Evolutionary conservation across 2,797 vertebrate species (phyloP), one percentile per base, ranked within the genome.

Genomic region (Sus cebifrons): DNA sequence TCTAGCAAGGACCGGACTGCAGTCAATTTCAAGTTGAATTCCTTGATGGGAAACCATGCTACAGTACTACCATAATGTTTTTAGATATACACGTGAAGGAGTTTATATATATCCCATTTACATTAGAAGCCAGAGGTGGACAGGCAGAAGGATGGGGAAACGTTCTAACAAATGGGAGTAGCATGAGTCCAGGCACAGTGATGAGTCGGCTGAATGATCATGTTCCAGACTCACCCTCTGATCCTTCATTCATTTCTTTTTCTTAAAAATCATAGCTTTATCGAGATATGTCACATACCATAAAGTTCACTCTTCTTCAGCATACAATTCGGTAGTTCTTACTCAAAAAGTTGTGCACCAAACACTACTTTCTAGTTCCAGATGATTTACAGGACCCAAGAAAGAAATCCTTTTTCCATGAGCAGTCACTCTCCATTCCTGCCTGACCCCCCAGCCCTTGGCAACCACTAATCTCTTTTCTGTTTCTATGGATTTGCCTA

Each of bases 11-110:
- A 77, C 62, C 14, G 11, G 81, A 78, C 49, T 73, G 25, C 78
- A 94, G 62, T 88, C 86, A 84, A 58, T 94, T 96, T 88, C 94
- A 91, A 29, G 62, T 14, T 95, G 92, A 96, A 87, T 97, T 95
- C 62, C 92, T 52, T 94, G 94, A 96, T 96, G 83, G 64, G 65
- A 75, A 96, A 40, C 73, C n/a, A 84, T 77, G 56, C 65, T 75
- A 8, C 7, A 73, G 68, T 64, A 54, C 3, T n/a, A 36, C 86
- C 65, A 32, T 95, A 86, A 54, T 36, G 23, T 32, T 92, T 96
- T 95, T 79, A 87, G 89, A 94, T n/a, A 91, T 29, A 89, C 68
- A 84, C 27, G 17, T 3, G 49, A 94, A 74, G 17, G 27, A 67
- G 25, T 84, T 92, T 89, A 54, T 64, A 73, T 77, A 54, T 64